Conservation (phyloP, 2,888 invertebrate species). For the Ametastegia equiseti region DNA sequence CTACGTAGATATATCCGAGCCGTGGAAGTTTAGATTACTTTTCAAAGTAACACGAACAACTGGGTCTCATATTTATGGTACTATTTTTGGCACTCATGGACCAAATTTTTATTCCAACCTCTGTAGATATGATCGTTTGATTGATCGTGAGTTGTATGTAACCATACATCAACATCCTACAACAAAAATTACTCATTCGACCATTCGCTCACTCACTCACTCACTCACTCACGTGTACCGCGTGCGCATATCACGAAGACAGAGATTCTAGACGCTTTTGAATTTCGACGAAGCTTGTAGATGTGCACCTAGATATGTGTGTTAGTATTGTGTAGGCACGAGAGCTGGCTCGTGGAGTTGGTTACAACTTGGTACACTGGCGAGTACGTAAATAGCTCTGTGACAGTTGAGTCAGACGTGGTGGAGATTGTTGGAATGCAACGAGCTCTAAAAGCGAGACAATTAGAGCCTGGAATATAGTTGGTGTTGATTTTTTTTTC, state of each 20-base stretch:
- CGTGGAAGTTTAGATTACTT: neutral
- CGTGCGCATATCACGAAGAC: conserved; percentile 6
- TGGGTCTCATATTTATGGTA: neutral
- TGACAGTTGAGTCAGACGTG: conserved; percentile 36
- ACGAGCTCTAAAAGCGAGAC: conserved; percentile 35
- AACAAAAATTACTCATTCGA: conserved; percentile 7
- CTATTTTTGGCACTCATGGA: neutral
- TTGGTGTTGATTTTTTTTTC: neutral
- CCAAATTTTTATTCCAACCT: neutral
- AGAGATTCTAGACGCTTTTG: conserved; percentile 7
- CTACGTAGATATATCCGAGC: neutral
- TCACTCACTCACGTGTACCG: neutral
- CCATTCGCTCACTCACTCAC: neutral
- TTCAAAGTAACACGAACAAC: neutral
- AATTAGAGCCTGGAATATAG: conserved; percentile 25
- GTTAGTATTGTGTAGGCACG: conserved; percentile 10
- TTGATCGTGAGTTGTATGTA: neutral
- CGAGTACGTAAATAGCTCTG: conserved; percentile 40
- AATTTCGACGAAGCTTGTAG: neutral
- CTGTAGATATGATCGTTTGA: neutral
- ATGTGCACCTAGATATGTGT: neutral
- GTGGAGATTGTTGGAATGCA: conserved; percentile 33
- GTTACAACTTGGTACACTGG: conserved; percentile 18
- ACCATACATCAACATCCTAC: conserved; percentile 1
- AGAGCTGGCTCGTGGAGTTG: conserved; percentile 17